Evolutionary conservation across 2,888 invertebrate genomes (phyloP).

Genomic region (Coelogynopora nodosa): DNA sequence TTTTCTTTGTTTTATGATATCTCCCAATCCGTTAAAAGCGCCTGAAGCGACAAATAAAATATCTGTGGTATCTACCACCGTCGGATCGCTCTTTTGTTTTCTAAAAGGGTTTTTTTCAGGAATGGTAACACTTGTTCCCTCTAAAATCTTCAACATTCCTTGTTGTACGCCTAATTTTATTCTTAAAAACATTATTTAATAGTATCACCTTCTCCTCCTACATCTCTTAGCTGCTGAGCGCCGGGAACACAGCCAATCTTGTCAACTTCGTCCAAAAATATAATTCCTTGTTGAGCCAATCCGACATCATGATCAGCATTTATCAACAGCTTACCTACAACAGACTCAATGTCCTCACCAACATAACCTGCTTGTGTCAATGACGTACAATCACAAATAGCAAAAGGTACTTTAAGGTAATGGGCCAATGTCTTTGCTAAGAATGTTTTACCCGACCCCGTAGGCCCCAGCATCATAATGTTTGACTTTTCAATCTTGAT

Average conservation of each 20-base stretch:
- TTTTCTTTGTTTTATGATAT: slow-evolving; percentile 77
- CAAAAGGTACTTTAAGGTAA: slow-evolving; percentile 96
- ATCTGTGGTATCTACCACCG: slow-evolving; percentile 96
- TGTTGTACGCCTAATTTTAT: too few species aligned
- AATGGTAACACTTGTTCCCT: slow-evolving; percentile 94
- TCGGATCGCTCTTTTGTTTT: slow-evolving; percentile 85
- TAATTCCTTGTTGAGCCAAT: slow-evolving; percentile 86
- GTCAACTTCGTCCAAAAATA: slow-evolving; percentile 96
- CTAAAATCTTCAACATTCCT: slow-evolving; percentile 74
- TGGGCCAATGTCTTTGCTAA: slow-evolving; percentile 94
- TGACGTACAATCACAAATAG: slow-evolving; percentile 84
- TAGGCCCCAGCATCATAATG: slow-evolving; percentile 88
- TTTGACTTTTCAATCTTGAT: slow-evolving; percentile 79
- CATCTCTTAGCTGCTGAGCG: slow-evolving; percentile 80
- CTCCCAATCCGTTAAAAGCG: slow-evolving; percentile 92
- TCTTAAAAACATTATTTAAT: too few species aligned
- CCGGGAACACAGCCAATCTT: slow-evolving; percentile 97
- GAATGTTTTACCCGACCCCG: slow-evolving; percentile 79
- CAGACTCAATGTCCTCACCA: slow-evolving; percentile 98
- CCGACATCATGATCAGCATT: slow-evolving; percentile 96
- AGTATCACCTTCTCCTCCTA: slow-evolving; percentile 92
- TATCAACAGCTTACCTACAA: slow-evolving; percentile 85
- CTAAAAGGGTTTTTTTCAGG: slow-evolving; percentile 83
- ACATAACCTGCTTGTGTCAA: slow-evolving; percentile 72
- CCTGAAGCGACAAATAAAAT: slow-evolving; percentile 97